Evolutionary conservation across 1,140 invertebrate genomes (phyloP).

Genomic region (Heliconius nattereri): DNA sequence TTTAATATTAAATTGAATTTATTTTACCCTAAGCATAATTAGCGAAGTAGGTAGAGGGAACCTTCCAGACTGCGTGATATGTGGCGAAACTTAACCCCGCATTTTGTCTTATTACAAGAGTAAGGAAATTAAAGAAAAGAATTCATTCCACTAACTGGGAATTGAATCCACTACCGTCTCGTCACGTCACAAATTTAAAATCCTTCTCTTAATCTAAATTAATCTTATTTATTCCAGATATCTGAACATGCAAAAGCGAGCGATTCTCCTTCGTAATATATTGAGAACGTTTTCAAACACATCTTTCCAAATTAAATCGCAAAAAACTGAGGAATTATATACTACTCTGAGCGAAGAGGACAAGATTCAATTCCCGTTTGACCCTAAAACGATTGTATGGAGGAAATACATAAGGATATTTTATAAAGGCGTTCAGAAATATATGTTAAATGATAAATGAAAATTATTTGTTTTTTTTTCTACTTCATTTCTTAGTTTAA

Average conservation of each 20-base stretch:
- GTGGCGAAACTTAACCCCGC: neutral
- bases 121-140: neutral
- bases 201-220: too few species aligned
- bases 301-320: constrained; percentile 13
- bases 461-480: neutral
- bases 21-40: neutral
- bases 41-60: neutral
- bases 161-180: too few species aligned
- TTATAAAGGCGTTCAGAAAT: constrained; percentile 29
- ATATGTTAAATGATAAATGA: constrained; percentile 25
- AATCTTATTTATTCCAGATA: constrained; percentile 24
- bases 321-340: constrained; percentile 8
- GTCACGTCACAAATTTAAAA: too few species aligned
- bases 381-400: constrained; percentile 38
- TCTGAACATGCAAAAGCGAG: constrained; percentile 26
- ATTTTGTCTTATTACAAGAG: neutral
- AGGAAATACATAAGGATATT: constrained; percentile 36
- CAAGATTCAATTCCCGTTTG: constrained; percentile 35
- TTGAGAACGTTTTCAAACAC: neutral
- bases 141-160: neutral
- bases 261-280: constrained; percentile 14
- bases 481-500: neutral
- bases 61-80: neutral
- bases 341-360: constrained; percentile 32
- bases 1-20: neutral